These are phyloP conservation scores for Erpornis zantholeuca DNA, from an alignment of 2,113 vertebrate genomes.

Conservation along the genomic window DNA sequence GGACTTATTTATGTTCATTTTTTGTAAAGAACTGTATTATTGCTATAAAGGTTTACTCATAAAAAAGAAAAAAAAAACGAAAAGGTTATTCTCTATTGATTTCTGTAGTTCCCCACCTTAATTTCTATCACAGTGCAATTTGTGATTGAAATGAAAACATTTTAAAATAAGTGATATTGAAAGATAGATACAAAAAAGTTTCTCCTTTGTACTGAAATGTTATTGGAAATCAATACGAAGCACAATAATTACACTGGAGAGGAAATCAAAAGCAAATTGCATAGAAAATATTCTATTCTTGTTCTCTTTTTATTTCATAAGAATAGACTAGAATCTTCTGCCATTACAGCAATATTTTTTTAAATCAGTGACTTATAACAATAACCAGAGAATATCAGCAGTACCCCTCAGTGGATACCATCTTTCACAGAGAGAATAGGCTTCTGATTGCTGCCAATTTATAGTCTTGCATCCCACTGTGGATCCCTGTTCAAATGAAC, in stretches of 20 bases:
- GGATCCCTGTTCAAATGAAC: background rate
- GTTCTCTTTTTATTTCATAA: background rate
- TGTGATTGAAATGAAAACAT: background rate
- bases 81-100: background rate
- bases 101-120: background rate
- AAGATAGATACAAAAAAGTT: background rate
- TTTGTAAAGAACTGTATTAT: background rate
- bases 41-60: rapidly evolving
- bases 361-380: background rate
- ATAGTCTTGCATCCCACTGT: background rate
- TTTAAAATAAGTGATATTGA: background rate
- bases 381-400: background rate
- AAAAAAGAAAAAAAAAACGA: background rate
- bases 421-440: background rate
- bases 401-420: background rate
- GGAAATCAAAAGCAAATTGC: background rate
- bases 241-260: background rate
- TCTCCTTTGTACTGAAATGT: background rate
- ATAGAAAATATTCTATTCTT: background rate
- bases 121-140: background rate
- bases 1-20: background rate
- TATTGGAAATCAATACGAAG: conserved; percentile 5
- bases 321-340: background rate
- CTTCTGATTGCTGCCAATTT: background rate
- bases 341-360: background rate